Percentiles rank a stretch among this genome's conserved stretches.
Evolutionary conservation across 2,797 vertebrate species (phyloP).

Genomic region (Lerista edwardsae): DNA sequence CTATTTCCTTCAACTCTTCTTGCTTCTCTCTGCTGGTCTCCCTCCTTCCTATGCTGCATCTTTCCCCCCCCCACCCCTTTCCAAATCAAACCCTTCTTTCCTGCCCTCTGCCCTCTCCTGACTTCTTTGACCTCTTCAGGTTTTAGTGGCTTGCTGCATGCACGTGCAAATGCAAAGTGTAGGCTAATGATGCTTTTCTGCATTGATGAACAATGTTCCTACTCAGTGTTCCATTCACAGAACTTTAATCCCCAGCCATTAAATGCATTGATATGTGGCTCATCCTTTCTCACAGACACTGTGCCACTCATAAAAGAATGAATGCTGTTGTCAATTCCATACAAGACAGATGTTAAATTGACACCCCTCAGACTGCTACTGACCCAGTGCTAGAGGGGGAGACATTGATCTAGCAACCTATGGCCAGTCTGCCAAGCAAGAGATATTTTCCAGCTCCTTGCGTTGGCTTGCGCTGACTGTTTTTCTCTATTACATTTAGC

Average conservation of each 20-base stretch:
- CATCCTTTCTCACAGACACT: slow-evolving; percentile 19
- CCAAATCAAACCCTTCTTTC: too few species aligned
- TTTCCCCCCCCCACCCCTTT: too few species aligned
- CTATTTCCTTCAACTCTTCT: too few species aligned
- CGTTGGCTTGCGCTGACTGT: slow-evolving; percentile 37
- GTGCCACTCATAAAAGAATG: slow-evolving; percentile 35
- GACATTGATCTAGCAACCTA: slow-evolving; percentile 41
- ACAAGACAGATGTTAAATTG: slow-evolving; percentile 26
- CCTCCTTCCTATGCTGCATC: too few species aligned
- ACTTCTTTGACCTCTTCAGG: background rate
- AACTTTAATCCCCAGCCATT: slow-evolving; percentile 11
- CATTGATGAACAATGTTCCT: slow-evolving; percentile 11
- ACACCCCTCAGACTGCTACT: slow-evolving; percentile 34
- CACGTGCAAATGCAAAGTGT: background rate
- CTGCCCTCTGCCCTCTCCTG: background rate
- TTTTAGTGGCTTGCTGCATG: background rate
- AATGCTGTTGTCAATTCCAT: slow-evolving; percentile 18
- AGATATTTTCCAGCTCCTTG: slow-evolving; percentile 57
- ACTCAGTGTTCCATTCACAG: slow-evolving; percentile 14
- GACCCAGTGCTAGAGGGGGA: slow-evolving; percentile 24
- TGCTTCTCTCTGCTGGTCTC: too few species aligned
- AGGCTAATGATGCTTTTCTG: background rate
- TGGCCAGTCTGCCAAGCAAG: slow-evolving; percentile 50
- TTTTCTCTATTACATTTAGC: slow-evolving; percentile 66
- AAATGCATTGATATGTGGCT: slow-evolving; percentile 21